Evolutionary conservation across 2,797 vertebrate genomes (phyloP).

Genomic region (Micropoecilia bifurca): DNA sequence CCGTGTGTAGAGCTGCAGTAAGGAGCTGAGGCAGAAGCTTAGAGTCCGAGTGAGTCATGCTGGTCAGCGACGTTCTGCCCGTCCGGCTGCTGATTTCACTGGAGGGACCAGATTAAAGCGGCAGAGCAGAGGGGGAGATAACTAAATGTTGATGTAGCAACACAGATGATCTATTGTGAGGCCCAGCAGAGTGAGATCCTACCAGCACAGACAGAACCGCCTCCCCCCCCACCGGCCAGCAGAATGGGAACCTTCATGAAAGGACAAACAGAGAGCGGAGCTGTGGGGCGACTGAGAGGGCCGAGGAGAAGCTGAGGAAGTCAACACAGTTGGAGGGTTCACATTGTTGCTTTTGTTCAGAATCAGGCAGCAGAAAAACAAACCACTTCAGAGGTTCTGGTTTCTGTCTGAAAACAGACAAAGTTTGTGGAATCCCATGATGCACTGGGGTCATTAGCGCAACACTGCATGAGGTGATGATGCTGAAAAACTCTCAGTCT

Average conservation of each 20-base stretch:
- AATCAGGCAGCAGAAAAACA: slow-evolving; percentile 53
- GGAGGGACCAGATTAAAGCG: slow-evolving; percentile 42
- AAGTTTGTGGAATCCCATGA: slow-evolving; percentile 34
- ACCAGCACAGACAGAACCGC: slow-evolving; percentile 47
- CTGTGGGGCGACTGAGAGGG: slow-evolving; percentile 47
- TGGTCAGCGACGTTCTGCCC: slow-evolving; percentile 42
- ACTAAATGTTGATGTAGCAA: slow-evolving; percentile 78
- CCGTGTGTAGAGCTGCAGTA: slow-evolving; percentile 22
- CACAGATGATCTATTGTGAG: slow-evolving; percentile 76
- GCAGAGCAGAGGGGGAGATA: slow-evolving; percentile 12
- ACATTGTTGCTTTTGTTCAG: slow-evolving; percentile 71
- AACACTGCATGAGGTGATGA: slow-evolving; percentile 21
- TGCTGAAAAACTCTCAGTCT: slow-evolving; percentile 25
- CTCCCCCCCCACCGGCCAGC: slow-evolving; percentile 40
- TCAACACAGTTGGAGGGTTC: slow-evolving; percentile 57
- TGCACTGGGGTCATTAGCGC: slow-evolving; percentile 36
- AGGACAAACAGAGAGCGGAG: slow-evolving; percentile 51
- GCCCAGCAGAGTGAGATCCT: slow-evolving; percentile 55
- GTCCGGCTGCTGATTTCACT: slow-evolving; percentile 53
- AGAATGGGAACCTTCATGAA: slow-evolving; percentile 81
- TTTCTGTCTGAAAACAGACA: slow-evolving; percentile 32
- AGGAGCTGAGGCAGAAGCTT: slow-evolving; percentile 4
- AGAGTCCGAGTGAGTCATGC: slow-evolving; percentile 50
- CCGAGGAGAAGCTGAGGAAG: slow-evolving; percentile 61
- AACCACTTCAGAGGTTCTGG: slow-evolving; percentile 43